A percentile compares a stretch with the other conserved stretches of the same genome.
These are phyloP conservation scores for Lathronympha strigana DNA, from an alignment of 2,888 invertebrate species.

Conservation along the genomic window DNA sequence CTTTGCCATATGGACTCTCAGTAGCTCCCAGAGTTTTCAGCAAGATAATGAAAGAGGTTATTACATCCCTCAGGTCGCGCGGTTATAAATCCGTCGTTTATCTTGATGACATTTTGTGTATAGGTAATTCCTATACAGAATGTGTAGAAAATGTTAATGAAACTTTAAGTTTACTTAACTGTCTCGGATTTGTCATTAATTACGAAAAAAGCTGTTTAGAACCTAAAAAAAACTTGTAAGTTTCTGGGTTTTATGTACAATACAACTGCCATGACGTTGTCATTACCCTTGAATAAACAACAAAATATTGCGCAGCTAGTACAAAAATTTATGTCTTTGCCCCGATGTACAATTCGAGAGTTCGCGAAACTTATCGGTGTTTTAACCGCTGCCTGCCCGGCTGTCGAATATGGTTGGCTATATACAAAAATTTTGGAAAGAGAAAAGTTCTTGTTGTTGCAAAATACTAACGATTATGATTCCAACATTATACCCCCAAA, in stretches of 20 bases:
- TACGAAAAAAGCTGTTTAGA: constrained; percentile 23
- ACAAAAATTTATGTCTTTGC: too few species aligned
- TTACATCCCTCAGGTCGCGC: neutral
- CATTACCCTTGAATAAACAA: neutral
- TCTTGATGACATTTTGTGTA: constrained; percentile 7
- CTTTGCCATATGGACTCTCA: too few species aligned
- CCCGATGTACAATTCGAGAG: constrained; percentile 41
- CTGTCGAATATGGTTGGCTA: constrained; percentile 42
- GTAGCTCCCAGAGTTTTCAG: neutral
- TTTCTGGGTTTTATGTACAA: constrained; percentile 23
- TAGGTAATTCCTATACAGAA: neutral
- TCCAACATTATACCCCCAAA: neutral
- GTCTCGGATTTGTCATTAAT: constrained; percentile 19
- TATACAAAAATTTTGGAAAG: constrained; percentile 43
- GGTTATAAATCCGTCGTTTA: neutral
- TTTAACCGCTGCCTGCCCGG: constrained; percentile 45
- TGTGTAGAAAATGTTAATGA: neutral
- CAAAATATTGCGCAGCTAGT: constrained; percentile 12
- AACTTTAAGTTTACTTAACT: neutral
- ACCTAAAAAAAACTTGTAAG: constrained; percentile 9
- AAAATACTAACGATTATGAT: constrained; percentile 26
- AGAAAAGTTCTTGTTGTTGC: constrained; percentile 35
- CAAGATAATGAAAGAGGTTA: constrained; percentile 7
- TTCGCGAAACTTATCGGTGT: constrained; percentile 43
- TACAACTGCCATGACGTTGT: neutral